Base-by-base conservation (phyloP, 1,140 invertebrate species). In the Eufriesea mexicana region DNA sequence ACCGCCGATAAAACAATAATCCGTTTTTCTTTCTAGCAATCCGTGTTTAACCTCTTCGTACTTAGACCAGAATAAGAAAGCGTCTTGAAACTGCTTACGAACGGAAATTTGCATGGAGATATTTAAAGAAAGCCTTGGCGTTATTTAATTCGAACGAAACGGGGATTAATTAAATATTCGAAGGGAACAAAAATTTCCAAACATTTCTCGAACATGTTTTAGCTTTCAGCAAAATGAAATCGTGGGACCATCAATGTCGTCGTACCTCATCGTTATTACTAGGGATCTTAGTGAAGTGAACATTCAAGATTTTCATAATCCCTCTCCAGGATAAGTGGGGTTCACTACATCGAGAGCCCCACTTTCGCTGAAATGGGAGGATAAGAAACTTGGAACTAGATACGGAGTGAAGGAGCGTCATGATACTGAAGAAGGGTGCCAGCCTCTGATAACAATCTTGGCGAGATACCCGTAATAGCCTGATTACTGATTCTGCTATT, bases 251-350 rank as follows among this genome's bases (percentile, higher is more conserved):
- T 28, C 76, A 79, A 25, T 61, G 25, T 47, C 51, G 45, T n/a
- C 45, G 28, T 42, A 16, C 51, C 6, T 54, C 51, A 57, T 67
- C 54, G 51, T 74, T 47, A 66, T 59, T 76, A 66, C 72, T 49
- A 23, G 49, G 23, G 28, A 57, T 82, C 79, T 75, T 76, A 82
- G 61, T 6, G 74, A 75, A 76, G 71, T 57, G 79, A 66, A 64
- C 72, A 75, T 82, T 75, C 72, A 67, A 74, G 82, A 84, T 72
- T 81, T 84, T 81, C 76, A 68, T 86, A 84, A 86, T 86, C 73
- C 67, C 55, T n/a, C 78, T 28, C 71, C 45, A 23, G 61, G 49
- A 68, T 70, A 76, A 59, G 75, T 57, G 25, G 72, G 64, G 59
- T 74, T 70, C 61, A 2, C 35, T 51, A 72, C 67, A 23, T 70